These are phyloP conservation scores for Adelognathus sp. DNA, from an alignment of 2,888 invertebrate genomes.

Conservation along the genomic window DNA sequence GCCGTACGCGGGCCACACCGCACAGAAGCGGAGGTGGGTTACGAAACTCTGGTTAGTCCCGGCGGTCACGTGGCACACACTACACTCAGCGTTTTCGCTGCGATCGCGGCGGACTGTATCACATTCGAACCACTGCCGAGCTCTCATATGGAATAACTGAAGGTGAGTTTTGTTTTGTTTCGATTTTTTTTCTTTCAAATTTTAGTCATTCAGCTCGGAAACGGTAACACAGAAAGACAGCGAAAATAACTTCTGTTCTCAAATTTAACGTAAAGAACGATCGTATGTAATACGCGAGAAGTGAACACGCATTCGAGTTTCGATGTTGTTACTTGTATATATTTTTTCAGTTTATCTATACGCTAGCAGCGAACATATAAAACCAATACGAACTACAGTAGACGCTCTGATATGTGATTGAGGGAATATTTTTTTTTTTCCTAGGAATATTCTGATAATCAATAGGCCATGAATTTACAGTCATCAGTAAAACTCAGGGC, in stretches of 20 bases:
- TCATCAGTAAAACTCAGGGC: too few species aligned
- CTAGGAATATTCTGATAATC: too few species aligned
- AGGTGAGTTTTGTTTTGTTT: neutral
- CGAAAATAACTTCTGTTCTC: neutral
- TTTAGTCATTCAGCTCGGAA: neutral
- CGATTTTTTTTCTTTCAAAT: neutral
- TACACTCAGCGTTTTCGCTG: slow-evolving; percentile 3
- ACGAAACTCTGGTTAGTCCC: slow-evolving; percentile 65
- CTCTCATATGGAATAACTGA: neutral
- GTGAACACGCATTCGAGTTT: too few species aligned
- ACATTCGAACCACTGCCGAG: slow-evolving; percentile 32
- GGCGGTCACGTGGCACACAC: slow-evolving; percentile 18
- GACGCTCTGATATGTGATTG: too few species aligned
- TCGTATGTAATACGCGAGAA: too few species aligned
- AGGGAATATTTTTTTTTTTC: too few species aligned
- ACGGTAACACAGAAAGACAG: neutral
- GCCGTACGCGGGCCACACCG: neutral
- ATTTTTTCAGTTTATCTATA: too few species aligned
- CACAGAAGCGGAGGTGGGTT: slow-evolving; percentile 25
- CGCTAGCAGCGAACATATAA: too few species aligned
- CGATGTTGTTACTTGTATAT: too few species aligned
- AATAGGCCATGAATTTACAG: too few species aligned
- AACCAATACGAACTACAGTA: too few species aligned
- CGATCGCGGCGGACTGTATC: slow-evolving; percentile 34
- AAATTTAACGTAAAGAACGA: neutral